Percentiles rank a stretch among this genome's conserved stretches.
Conservation (phyloP, 1,140 invertebrate species). For the Drosophila littoralis region DNA sequence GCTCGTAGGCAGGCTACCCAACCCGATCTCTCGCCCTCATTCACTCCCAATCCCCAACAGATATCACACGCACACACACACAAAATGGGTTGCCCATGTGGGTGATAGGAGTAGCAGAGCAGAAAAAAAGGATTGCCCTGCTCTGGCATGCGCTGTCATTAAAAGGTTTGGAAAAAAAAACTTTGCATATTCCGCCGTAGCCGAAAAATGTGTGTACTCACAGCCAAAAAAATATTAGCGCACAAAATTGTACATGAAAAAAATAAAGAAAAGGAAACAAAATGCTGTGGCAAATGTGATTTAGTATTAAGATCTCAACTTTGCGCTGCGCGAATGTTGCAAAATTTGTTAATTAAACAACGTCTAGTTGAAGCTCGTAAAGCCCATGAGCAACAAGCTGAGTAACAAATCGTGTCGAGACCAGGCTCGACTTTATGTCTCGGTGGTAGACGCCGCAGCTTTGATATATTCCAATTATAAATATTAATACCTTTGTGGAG, state of each 20-base stretch:
- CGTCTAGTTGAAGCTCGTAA: not conserved
- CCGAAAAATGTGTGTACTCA: slow-evolving; percentile 13
- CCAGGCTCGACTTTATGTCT: not conserved
- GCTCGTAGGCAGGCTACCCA: slow-evolving; percentile 8
- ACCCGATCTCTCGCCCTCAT: not conserved
- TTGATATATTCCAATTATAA: too few relatives aligned
- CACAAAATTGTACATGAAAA: not conserved
- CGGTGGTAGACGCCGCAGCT: not conserved
- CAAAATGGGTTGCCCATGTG: not conserved
- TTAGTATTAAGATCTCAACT: slow-evolving; percentile 32
- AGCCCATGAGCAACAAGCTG: slow-evolving; percentile 35
- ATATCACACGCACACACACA: slow-evolving; percentile 4
- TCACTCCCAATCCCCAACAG: not conserved
- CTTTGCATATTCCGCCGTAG: slow-evolving; percentile 28
- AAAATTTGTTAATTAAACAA: slow-evolving; percentile 60
- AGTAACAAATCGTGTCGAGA: slow-evolving; percentile 49
- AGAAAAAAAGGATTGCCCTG: not conserved
- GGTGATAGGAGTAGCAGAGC: not conserved
- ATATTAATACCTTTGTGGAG: too few relatives aligned
- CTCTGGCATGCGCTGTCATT: slow-evolving; percentile 37
- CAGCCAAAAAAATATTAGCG: not conserved
- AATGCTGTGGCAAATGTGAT: not conserved
- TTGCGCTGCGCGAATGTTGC: slow-evolving; percentile 47
- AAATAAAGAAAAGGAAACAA: slow-evolving; percentile 4
- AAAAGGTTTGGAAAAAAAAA: slow-evolving; percentile 58